Percentiles rank a stretch among this genome's conserved stretches.
Conservation (phyloP, 2,888 invertebrate genomes). For the Leptinotarsa tumamoca region DNA sequence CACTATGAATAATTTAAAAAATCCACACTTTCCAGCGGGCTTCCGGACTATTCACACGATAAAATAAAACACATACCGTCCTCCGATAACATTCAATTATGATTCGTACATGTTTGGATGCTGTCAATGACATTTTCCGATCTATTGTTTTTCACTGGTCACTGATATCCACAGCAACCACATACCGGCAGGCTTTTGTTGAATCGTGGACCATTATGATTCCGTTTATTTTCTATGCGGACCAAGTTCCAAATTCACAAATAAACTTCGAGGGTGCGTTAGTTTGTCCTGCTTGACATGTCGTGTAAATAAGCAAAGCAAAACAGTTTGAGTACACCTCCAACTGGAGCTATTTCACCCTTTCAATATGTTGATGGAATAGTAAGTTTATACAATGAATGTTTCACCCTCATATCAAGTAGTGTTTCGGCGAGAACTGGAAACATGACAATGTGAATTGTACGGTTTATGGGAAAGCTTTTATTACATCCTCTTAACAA, state of each 20-base stretch:
- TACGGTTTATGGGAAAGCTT: no score
- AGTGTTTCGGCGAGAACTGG: no score
- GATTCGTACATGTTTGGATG: constrained; percentile 3
- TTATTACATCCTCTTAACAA: no score
- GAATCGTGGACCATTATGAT: constrained; percentile 31
- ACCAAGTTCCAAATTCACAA: constrained; percentile 1
- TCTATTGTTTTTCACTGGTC: constrained; percentile 29
- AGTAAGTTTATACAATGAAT: background rate
- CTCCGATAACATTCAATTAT: constrained; percentile 2
- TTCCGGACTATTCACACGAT: background rate
- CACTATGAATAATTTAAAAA: no score
- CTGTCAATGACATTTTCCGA: constrained; percentile 11
- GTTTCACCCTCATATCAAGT: background rate
- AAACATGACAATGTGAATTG: no score
- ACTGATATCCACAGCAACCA: constrained; percentile 30
- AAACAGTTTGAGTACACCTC: no score
- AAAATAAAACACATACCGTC: background rate
- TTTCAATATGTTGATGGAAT: background rate
- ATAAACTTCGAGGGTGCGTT: background rate
- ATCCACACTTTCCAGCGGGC: background rate
- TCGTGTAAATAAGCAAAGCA: background rate
- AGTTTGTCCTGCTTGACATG: background rate
- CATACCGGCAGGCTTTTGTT: constrained; percentile 28
- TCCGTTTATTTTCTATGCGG: constrained; percentile 26
- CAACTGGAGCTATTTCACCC: background rate